phyloP scores from a whole-genome alignment of 2,797 vertebrate genomes.

The Catharus ustulatus region DNA sequence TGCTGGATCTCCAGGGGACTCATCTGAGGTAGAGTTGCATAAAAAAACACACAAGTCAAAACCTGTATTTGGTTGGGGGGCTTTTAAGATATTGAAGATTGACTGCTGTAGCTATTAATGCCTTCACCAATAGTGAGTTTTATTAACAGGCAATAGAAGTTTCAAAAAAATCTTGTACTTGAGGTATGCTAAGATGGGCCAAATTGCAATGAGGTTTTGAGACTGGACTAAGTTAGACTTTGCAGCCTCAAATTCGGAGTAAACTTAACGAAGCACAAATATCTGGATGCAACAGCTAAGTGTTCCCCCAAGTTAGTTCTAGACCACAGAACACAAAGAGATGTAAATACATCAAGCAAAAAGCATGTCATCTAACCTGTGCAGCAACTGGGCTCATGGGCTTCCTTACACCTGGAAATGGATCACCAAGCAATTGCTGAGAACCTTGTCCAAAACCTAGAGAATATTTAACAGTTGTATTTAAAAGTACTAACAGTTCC shows the following conservation, averaged over 20 bases:
- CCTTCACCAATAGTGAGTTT: not conserved
- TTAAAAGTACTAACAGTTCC: not conserved
- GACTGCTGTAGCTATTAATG: not conserved
- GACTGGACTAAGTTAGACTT: not conserved
- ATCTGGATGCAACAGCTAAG: not conserved
- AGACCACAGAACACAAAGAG: not conserved
- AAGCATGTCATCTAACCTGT: constrained; percentile 78
- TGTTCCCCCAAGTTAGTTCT: not conserved
- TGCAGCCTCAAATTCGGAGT: not conserved
- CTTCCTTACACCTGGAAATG: constrained; percentile 87
- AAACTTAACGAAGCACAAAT: not conserved
- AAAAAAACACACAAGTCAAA: not conserved
- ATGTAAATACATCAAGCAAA: not conserved
- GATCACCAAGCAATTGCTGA: constrained; percentile 84
- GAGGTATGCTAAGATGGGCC: not conserved
- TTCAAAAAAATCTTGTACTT: not conserved
- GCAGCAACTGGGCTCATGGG: constrained; percentile 86
- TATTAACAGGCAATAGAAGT: not conserved
- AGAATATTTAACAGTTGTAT: not conserved
- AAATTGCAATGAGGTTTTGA: not conserved
- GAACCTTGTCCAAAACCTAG: constrained; percentile 78
- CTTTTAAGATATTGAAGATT: not conserved
- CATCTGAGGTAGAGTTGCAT: constrained; percentile 77
- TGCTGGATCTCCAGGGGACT: constrained; percentile 86
- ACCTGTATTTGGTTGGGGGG: not conserved